Evolutionary conservation across 1,140 invertebrate species (phyloP), one percentile per base, ranked within the genome.

Genomic region (Drosophila asahinai): DNA sequence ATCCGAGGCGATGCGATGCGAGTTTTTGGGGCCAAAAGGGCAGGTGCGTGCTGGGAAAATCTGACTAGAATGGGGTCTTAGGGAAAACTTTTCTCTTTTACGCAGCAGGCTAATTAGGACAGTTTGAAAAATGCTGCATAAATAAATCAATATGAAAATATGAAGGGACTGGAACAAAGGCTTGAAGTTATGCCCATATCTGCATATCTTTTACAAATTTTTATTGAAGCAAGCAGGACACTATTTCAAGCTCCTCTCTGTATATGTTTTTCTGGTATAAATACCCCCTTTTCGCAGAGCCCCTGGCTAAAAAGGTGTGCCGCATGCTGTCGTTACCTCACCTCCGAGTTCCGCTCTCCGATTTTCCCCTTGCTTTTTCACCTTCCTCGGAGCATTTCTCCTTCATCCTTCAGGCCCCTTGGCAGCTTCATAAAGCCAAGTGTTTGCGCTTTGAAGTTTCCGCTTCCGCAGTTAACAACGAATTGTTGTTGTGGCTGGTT

Each of bases 371-470:
- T 40, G 19, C 19, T 25, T 57, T 40, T 57, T 5, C 54, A 57
- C 14, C 54, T 40, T 15, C 3, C 54, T 25, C 15, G 54, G 14
- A 57, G 54, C 36, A 47, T 30, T 36, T 45, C 36, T 45, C 27
- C 9, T n/a, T 52, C 33, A 36, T 6, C 27, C 66, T 52, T 45
- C 49, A 40, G 45, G 45, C 57, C 63, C 71, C 72, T 65, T 65
- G 68, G 78, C 80, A 71, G 64, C 82, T 78, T 80, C 74, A 81
- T 67, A 83, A 89, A 84, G 81, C 70, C 67, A 84, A 83, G 86
- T 90, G 84, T 78, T 83, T 78, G 71, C 64, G 81, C 84, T 89
- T 89, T 89, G 84, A 89, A 90, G 84, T 89, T 89, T 89, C 81
- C 86, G 84, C 74, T 90, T 89, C 86, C 84, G 81, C 81, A 72